Percentiles rank a stretch among this genome's conserved stretches.
Conservation (phyloP, 2,888 invertebrate species). For the Taphrorychus bicolor region DNA sequence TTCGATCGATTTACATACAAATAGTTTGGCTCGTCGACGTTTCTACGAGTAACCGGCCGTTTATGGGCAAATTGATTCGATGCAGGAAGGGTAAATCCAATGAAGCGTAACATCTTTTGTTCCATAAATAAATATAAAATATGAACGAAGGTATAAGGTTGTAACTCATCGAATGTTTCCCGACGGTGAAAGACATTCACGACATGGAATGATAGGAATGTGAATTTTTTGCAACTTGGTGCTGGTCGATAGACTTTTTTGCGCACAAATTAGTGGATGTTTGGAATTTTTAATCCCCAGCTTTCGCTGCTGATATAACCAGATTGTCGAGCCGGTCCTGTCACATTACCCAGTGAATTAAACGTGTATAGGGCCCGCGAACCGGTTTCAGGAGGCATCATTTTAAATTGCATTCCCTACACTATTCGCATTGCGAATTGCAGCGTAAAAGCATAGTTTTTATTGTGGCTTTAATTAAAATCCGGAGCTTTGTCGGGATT, state of each 20-base stretch:
- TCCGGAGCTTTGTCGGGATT: slow-evolving; percentile 4
- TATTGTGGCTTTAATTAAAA: slow-evolving; percentile 28
- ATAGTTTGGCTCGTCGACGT: slow-evolving; percentile 11
- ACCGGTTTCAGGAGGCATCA: slow-evolving; percentile 39
- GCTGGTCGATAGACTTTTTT: neutral
- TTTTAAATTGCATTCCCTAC: slow-evolving; percentile 42
- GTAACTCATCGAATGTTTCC: neutral
- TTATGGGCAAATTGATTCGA: slow-evolving; percentile 26
- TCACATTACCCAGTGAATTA: slow-evolving; percentile 35
- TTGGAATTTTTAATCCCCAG: neutral
- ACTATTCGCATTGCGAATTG: slow-evolving; percentile 38
- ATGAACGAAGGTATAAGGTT: neutral
- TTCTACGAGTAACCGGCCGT: slow-evolving; percentile 21
- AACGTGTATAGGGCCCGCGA: slow-evolving; percentile 33
- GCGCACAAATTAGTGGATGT: neutral
- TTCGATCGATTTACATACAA: slow-evolving; percentile 23
- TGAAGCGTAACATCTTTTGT: slow-evolving; percentile 21
- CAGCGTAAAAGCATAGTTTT: slow-evolving; percentile 30
- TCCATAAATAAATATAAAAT: neutral
- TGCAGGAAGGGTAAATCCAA: slow-evolving; percentile 27
- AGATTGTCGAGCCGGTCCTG: slow-evolving; percentile 18
- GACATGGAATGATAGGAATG: neutral
- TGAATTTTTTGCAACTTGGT: neutral
- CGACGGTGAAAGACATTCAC: no score
- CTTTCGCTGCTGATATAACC: neutral